Base-by-base conservation (phyloP, 2,888 invertebrate genomes). In the Psylliodes chrysocephalus region DNA sequence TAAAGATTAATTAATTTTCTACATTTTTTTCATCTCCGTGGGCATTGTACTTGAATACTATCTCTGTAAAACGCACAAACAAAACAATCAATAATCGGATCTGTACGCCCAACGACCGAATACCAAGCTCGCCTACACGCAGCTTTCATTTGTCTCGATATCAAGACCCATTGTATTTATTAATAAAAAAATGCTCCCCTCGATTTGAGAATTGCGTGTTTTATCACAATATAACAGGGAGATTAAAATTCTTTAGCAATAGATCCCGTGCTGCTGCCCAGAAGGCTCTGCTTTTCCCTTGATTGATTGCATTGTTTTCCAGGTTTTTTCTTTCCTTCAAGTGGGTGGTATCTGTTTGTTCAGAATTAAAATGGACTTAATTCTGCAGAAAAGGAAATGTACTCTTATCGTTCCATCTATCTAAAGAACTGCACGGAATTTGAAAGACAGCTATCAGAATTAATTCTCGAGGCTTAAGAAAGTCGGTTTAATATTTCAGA, bases 151-250 rank as follows among this genome's bases (percentile, higher is more conserved):
- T 78, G 77, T 78, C 78, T 78, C 73, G 64, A 68, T 77, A 77
- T 75, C 76, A 73, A 71, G 75, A 68, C 72, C 77, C 76, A 78
- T 79, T 78, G 79, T 79, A 75, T 78, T 78, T 73, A 71, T 72
- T 71, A 71, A 70, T 72, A 73, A 71, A 74, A 74, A 74, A 73
- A 63, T 60, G 64, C 68, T 74, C 75, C 77, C 75, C 77, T 76
- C 77, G 77, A 78, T 78, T 76, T 73, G 73, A 73, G 75, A 72
- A 77, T 79, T 74, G 79, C 79, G 79, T 79, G 79, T 76, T 77
- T 75, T 67, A 67, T 69, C 67, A 63, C 67, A 60, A 63, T 69
- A 63, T 69, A 63, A 64, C 63, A 47, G 64, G 40, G 25, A 59
- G 49, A 51, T 59, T 59, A 59, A 51, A 51, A 40, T 59, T 59